phyloP scores from a whole-genome alignment of 1,140 invertebrate species.

The Centruroides sculpturatus region DNA sequence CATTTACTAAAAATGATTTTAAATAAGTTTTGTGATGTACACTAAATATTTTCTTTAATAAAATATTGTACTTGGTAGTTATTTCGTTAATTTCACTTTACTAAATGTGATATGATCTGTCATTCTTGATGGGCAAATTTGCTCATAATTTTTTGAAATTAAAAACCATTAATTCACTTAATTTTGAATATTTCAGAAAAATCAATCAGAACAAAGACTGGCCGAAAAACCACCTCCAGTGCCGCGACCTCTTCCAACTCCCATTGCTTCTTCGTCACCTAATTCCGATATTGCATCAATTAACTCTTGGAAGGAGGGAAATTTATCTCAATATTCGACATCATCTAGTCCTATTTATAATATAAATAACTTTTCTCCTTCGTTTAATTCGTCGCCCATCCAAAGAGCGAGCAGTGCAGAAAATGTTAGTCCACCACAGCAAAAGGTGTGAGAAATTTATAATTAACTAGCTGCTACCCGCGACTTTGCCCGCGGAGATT shows the following conservation, averaged over 20 bases:
- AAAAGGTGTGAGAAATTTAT: slow-evolving; percentile 1
- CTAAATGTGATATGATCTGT: no score
- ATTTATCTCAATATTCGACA: neutral
- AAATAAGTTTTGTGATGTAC: no score
- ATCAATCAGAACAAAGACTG: slow-evolving; percentile 1
- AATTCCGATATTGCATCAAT: neutral
- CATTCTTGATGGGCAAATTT: no score
- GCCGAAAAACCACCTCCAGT: slow-evolving; percentile 12
- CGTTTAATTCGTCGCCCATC: neutral
- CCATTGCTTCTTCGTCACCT: slow-evolving; percentile 3
- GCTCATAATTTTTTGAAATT: no score
- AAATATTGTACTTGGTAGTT: no score
- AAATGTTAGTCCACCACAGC: slow-evolving; percentile 10
- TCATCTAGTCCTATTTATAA: slow-evolving; percentile 9
- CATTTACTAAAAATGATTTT: no score
- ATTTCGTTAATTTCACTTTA: no score
- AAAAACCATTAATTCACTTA: neutral
- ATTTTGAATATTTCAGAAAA: neutral
- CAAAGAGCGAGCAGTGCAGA: slow-evolving; percentile 10
- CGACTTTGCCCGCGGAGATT: no score
- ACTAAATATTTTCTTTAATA: no score
- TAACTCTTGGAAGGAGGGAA: no score
- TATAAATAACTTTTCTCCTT: neutral
- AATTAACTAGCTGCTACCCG: no score
- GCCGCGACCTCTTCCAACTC: slow-evolving; percentile 2